Evolutionary conservation across 2,888 invertebrate species (phyloP), one percentile per base, ranked within the genome.

Genomic region (Microctonus aethiopoides): DNA sequence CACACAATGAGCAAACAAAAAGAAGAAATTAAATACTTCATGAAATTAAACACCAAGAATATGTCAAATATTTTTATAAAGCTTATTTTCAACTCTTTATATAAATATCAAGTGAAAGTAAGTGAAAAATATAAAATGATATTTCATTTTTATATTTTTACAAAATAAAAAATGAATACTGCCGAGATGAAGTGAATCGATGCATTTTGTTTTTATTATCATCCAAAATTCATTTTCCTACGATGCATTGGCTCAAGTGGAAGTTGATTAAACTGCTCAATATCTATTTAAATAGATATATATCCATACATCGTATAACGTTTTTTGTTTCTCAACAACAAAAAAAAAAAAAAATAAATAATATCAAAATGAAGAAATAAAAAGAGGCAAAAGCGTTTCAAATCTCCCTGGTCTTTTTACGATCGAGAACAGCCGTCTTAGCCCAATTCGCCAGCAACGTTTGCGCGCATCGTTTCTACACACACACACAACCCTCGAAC

Each of bases 361-460:
- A 63, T 20, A 59, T 51, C 39, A 26, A 7, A 34, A 32, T 11
- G 20, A 9, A 32, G 29, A 22, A 29, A 68, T 34, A n/a, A 5
- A n/a, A 26, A 20, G 11, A 64, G 32, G 16, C 24, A 10, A 22
- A 46, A 39, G 39, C 20, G 34, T 54, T 20, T 29, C 20, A 16
- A 24, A 7, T 32, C 60, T 52, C 41, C 61, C 51, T 41, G 65
- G 61, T 60, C 10, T 71, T 73, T 75, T 75, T 75, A 75, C 72
- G 74, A 71, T 69, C 69, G 39, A 64, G 68, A 72, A 74, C 71
- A 69, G 70, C 67, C 66, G 67, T 67, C 72, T 74, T 70, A 60
- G 71, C 67, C 39, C 41, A 56, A 32, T 68, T 63, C 62, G 26
- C 36, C 5, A 71, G 56, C 56, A 65, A 54, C 10, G 56, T 65